Percentiles rank a stretch among this genome's conserved stretches.
Conservation (phyloP, 2,888 invertebrate genomes). For the Vannuccia rotundouncinata region DNA sequence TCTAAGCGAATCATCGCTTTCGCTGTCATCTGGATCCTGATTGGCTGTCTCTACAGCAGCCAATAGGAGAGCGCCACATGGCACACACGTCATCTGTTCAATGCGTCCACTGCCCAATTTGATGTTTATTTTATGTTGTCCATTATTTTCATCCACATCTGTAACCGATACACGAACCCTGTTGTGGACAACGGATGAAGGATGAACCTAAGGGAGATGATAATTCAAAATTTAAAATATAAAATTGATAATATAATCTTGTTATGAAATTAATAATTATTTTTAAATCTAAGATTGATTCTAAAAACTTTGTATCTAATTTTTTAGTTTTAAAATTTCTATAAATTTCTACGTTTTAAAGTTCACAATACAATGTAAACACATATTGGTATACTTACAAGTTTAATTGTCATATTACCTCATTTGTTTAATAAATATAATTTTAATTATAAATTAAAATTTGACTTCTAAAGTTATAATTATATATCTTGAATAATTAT, state of each 20-base stretch:
- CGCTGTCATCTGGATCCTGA: neutral
- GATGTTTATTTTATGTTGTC: neutral
- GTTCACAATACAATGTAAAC: no score
- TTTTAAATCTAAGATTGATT: neutral
- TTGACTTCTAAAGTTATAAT: no score
- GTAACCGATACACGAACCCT: neutral
- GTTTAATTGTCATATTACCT: no score
- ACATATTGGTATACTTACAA: no score
- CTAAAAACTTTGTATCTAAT: no score
- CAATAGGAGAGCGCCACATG: slow-evolving; percentile 29
- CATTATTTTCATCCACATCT: neutral
- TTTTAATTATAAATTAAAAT: neutral
- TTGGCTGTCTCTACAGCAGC: neutral
- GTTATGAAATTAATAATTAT: neutral
- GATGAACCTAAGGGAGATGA: neutral
- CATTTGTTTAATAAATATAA: no score
- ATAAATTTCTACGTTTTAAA: no score
- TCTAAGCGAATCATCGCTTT: neutral
- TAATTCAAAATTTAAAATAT: neutral
- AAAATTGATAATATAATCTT: neutral
- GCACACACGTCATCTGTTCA: slow-evolving; percentile 22
- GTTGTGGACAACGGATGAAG: neutral
- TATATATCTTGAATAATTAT: no score
- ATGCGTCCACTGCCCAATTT: slow-evolving; percentile 19
- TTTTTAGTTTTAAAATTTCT: no score